These are phyloP conservation scores for Merops nubicus DNA, from an alignment of 2,113 vertebrate genomes.

Conservation along the genomic window DNA sequence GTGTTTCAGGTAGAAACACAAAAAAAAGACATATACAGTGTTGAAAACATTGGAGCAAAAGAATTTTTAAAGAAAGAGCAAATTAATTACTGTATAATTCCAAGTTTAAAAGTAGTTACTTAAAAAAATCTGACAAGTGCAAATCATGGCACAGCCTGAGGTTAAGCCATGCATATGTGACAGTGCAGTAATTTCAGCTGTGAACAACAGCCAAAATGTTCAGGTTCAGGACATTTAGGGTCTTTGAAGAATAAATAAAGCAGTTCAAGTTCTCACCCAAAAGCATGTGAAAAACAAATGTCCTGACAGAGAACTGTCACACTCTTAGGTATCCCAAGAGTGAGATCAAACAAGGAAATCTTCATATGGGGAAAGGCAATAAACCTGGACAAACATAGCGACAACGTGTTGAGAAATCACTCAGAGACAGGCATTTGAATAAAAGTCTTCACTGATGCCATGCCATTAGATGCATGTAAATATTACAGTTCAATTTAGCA, in stretches of 20 bases:
- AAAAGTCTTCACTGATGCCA: background rate
- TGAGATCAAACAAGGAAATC: background rate
- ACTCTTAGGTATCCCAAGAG: background rate
- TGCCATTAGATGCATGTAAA: background rate
- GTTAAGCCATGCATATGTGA: background rate
- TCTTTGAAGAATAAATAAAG: background rate
- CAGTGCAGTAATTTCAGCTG: background rate
- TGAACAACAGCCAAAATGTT: background rate
- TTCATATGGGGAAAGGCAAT: background rate
- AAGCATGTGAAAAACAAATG: background rate
- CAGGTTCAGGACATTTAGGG: background rate
- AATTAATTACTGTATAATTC: background rate
- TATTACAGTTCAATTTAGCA: background rate
- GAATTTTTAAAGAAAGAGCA: background rate
- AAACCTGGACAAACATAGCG: background rate
- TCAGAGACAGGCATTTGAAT: background rate
- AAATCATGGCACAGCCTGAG: background rate
- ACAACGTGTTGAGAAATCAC: background rate
- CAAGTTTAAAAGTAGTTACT: background rate
- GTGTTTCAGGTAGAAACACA: background rate
- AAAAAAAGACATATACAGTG: background rate
- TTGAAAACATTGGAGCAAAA: background rate
- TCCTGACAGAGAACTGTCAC: background rate
- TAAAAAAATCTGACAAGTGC: rapidly evolving
- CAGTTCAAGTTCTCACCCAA: background rate